Conservation (phyloP, 2,888 invertebrate species). For the Leptopterna dolabrata region DNA sequence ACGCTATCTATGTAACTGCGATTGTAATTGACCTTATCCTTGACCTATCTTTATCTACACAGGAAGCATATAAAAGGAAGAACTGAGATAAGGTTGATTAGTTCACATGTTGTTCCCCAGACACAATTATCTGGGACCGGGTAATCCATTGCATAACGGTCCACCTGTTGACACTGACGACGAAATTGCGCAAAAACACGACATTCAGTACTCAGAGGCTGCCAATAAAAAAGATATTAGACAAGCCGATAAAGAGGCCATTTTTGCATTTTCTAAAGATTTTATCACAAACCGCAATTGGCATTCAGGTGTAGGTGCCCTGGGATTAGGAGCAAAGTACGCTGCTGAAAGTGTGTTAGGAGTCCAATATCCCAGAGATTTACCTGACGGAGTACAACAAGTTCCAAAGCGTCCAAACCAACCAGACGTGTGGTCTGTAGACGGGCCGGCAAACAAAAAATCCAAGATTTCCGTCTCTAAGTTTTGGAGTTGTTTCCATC, state of each 20-base stretch:
- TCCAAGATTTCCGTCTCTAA: no score
- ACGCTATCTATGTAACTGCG: no score
- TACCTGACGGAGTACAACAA: not conserved
- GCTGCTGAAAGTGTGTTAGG: not conserved
- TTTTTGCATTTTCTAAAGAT: not conserved
- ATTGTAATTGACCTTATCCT: no score
- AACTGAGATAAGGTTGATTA: no score
- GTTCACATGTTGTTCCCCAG: slow-evolving; percentile 27
- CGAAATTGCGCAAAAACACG: not conserved
- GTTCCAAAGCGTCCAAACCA: no score
- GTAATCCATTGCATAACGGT: slow-evolving; percentile 14
- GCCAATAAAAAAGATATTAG: not conserved
- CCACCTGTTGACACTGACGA: slow-evolving; percentile 43
- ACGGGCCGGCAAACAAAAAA: no score
- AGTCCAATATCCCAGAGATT: not conserved
- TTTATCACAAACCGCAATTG: not conserved
- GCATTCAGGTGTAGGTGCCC: not conserved
- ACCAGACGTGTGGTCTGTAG: not conserved
- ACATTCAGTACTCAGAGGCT: not conserved
- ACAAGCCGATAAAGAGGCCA: not conserved
- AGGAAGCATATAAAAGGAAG: no score
- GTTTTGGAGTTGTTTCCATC: no score
- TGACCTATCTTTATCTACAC: no score
- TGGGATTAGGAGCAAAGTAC: not conserved
- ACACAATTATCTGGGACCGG: slow-evolving; percentile 36